phyloP scores from a whole-genome alignment of 2,797 vertebrate species.

The Lindbergichthys nudifrons region DNA sequence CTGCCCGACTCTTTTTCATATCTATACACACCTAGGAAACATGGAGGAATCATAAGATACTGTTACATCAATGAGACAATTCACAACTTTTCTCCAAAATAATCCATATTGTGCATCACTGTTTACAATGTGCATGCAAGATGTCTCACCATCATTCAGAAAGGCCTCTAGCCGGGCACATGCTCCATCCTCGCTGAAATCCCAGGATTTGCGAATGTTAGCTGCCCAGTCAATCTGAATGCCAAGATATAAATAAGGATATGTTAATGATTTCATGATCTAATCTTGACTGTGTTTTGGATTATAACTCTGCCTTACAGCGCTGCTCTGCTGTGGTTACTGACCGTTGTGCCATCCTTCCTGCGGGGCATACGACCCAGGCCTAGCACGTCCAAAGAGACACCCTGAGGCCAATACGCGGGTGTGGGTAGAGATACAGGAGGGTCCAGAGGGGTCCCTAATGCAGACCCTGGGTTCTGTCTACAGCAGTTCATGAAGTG shows the following conservation, averaged over 20 bases:
- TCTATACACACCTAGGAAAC: slow-evolving; percentile 74
- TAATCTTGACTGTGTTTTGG: not conserved
- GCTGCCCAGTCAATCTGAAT: slow-evolving; percentile 82
- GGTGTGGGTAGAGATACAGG: slow-evolving; percentile 75
- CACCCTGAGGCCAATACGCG: slow-evolving; percentile 72
- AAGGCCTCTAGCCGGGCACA: slow-evolving; percentile 74
- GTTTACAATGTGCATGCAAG: not conserved
- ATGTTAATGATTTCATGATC: not conserved
- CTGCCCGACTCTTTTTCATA: slow-evolving; percentile 83
- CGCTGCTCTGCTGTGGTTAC: slow-evolving; percentile 17
- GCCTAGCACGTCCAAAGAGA: slow-evolving; percentile 64
- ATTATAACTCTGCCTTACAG: not conserved
- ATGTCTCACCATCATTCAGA: slow-evolving; percentile 77
- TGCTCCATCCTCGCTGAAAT: slow-evolving; percentile 83
- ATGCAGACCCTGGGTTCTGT: slow-evolving; percentile 70
- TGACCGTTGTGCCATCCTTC: slow-evolving; percentile 82
- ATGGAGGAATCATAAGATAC: not conserved
- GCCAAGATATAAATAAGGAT: slow-evolving; percentile 12
- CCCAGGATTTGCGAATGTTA: slow-evolving; percentile 82
- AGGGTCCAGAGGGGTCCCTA: slow-evolving; percentile 74
- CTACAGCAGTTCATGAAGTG: slow-evolving; percentile 84
- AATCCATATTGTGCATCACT: too few relatives aligned
- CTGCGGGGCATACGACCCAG: slow-evolving; percentile 81
- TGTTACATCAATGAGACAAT: not conserved
- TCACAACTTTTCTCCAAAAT: not conserved